phyloP scores from a whole-genome alignment of 2,797 vertebrate genomes.

The Neosilurus hyrtlii region DNA sequence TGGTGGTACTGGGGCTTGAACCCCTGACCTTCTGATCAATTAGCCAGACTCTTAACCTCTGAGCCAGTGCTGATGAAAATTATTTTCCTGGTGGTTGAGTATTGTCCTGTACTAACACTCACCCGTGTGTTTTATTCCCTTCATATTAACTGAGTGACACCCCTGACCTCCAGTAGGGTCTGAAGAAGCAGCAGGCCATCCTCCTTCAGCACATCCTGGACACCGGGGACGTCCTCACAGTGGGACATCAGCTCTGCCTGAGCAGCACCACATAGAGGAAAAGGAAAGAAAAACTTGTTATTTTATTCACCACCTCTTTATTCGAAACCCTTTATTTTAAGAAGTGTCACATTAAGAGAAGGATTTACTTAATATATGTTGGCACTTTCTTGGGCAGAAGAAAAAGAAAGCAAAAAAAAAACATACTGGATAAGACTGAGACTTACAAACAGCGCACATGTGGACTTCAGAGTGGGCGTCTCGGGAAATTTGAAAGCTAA shows the following conservation, averaged over 20 bases:
- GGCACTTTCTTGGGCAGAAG: neutral
- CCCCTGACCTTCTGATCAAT: too few relatives aligned
- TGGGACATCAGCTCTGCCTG: constrained; percentile 91
- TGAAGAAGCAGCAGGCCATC: constrained; percentile 88
- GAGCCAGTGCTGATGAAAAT: too few relatives aligned
- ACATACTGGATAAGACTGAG: neutral
- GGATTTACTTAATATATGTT: too few relatives aligned
- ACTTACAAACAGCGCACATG: constrained; percentile 94
- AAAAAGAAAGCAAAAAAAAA: neutral
- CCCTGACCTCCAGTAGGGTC: constrained; percentile 84
- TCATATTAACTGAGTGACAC: too few relatives aligned
- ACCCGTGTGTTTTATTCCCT: neutral
- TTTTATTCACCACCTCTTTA: neutral
- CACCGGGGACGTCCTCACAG: constrained; percentile 80
- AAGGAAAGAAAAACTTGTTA: neutral
- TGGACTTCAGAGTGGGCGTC: constrained; percentile 89
- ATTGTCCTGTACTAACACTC: too few relatives aligned
- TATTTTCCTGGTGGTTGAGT: too few relatives aligned
- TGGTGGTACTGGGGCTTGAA: too few relatives aligned
- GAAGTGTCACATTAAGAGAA: too few relatives aligned
- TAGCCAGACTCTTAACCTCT: too few relatives aligned
- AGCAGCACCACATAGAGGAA: neutral
- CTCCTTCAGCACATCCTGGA: constrained; percentile 85
- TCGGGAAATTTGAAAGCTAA: constrained; percentile 94
- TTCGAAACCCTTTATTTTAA: too few relatives aligned